phyloP scores from a whole-genome alignment of 2,888 invertebrate genomes.

The Hypolimnas misippus region DNA sequence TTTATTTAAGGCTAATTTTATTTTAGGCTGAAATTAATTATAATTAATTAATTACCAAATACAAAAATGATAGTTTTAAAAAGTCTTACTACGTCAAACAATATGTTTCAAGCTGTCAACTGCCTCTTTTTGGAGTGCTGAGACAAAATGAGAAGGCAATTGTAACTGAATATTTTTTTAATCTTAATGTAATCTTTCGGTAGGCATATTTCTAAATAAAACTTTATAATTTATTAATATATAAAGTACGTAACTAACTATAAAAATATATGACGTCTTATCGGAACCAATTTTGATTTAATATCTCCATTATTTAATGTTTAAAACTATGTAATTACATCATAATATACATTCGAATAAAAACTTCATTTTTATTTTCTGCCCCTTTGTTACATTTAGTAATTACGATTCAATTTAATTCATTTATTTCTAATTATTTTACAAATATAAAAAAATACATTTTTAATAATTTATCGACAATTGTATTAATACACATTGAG shows the following conservation, averaged over 20 bases:
- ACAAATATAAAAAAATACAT: conserved; percentile 3
- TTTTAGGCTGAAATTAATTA: too few relatives aligned
- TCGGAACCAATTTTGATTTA: conserved; percentile 1
- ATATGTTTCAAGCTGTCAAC: conserved; percentile 2
- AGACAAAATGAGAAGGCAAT: conserved; percentile 3
- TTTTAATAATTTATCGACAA: conserved; percentile 2
- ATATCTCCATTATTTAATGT: conserved; percentile 5
- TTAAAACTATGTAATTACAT: not conserved
- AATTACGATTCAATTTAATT: conserved; percentile 4
- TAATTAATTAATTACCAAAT: too few relatives aligned
- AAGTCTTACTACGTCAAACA: not conserved
- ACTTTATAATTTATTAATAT: conserved; percentile 4
- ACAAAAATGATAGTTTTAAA: conserved; percentile 5
- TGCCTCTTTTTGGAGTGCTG: conserved; percentile 1
- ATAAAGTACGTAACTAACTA: conserved; percentile 5
- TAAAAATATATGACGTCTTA: conserved; percentile 5
- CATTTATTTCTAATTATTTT: conserved; percentile 3
- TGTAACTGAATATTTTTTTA: conserved; percentile 5
- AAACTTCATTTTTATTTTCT: conserved; percentile 1
- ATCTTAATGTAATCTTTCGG: conserved; percentile 7
- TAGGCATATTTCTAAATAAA: not conserved
- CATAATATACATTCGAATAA: conserved; percentile 1
- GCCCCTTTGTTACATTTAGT: conserved; percentile 1
- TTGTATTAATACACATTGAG: conserved; percentile 6
- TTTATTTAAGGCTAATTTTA: not conserved